These are phyloP conservation scores for Bovichtus diacanthus DNA, from an alignment of 2,797 vertebrate genomes.

Conservation along the genomic window DNA sequence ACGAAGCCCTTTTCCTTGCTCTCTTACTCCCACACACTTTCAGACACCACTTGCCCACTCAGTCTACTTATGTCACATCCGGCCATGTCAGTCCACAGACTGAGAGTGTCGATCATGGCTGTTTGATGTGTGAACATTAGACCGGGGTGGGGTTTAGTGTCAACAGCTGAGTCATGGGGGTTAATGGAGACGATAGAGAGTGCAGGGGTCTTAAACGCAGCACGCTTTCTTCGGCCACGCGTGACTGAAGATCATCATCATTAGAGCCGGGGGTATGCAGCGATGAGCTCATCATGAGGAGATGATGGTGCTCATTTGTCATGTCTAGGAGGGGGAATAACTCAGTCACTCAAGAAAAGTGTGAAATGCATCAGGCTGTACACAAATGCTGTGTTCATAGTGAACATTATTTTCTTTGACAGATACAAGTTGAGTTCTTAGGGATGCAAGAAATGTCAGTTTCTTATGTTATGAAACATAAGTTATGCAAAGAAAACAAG, in stretches of 20 bases:
- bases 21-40: slow-evolving; percentile 35
- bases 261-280: slow-evolving; percentile 55
- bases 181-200: slow-evolving; percentile 68
- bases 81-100: slow-evolving; percentile 48
- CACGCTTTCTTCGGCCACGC: slow-evolving; percentile 57
- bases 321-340: slow-evolving; percentile 48
- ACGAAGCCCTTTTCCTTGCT: slow-evolving; percentile 47
- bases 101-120: slow-evolving; percentile 28
- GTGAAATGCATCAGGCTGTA: slow-evolving; percentile 3
- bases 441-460: not conserved
- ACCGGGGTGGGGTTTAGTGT: slow-evolving; percentile 55
- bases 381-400: not conserved
- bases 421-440: not conserved
- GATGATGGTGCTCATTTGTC: slow-evolving; percentile 72
- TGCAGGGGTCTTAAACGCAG: slow-evolving; percentile 52
- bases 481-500: not conserved
- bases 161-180: slow-evolving; percentile 75
- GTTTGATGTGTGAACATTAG: slow-evolving; percentile 74
- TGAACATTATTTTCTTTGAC: not conserved
- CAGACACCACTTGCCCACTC: slow-evolving; percentile 44
- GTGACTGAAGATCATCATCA: slow-evolving; percentile 78
- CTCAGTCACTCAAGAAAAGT: slow-evolving; percentile 25
- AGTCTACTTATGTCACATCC: slow-evolving; percentile 51
- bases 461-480: too few species aligned
- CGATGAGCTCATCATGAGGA: slow-evolving; percentile 71